Base-by-base conservation (phyloP, 2,888 invertebrate species). In the Drosophila histrio region DNA sequence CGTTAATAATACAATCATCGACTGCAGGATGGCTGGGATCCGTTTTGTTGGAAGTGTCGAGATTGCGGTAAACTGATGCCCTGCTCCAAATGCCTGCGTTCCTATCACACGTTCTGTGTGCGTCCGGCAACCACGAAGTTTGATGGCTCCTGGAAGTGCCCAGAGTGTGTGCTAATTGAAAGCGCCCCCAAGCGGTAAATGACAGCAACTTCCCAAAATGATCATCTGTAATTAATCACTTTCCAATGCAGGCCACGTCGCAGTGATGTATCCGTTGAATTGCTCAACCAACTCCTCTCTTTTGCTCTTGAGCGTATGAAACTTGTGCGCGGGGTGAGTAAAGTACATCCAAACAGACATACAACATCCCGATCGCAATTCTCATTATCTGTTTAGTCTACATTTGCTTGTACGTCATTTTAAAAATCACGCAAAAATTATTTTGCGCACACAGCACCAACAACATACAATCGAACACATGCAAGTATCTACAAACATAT, bases 31-130 rank as follows among this genome's bases (percentile, higher is more conserved):
- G 92, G 93, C 21, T 93, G 93, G 89, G 97, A 97, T 91, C 93
- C 94, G 13, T 98, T 95, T 91, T 99, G 98, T 91, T 99, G 98
- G 98, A 93, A 96, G 69, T 98, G 98, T 87, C 97, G 98, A 89
- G 95, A 95, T 88, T 95, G 95, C 43, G 93, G 93, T 1, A 92
- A 93, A 1, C 89, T 92, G 13, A 91, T 94, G 82, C 92, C 93
- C 6, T 98, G 98, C 91, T 95, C 95, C 26, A 95, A 95, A 17
- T 98, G 98, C 91, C 96, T 96, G 2, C 93, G 98, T 22, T 95
- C 96, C 0, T 98, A 94, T 92, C 98, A 98, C 92, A 93, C 93
- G 11, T 95, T 94, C 89, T 98, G 98, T 91, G 93, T 96, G 62
- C 93, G 92, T 62, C 92, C 92, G 1, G 89, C 93, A 6, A 89